These are phyloP conservation scores for Suricata suricatta DNA, from an alignment of 2,113 vertebrate genomes.

Conservation along the genomic window DNA sequence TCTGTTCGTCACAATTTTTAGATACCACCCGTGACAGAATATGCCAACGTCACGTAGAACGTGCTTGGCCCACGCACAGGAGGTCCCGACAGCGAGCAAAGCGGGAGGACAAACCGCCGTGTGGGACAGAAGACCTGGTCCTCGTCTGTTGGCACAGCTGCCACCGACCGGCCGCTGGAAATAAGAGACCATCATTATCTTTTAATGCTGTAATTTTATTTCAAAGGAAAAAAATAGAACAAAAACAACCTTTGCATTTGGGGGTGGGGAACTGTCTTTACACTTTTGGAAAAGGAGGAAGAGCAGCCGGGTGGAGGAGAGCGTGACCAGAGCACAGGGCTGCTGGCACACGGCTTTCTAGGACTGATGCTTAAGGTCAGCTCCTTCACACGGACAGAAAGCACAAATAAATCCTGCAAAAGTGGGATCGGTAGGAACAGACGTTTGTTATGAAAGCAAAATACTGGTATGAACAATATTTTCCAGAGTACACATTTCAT, in stretches of 20 bases:
- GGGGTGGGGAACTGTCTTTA: constrained; percentile 72
- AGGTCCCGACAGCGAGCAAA: constrained; percentile 55
- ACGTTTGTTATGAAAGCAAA: constrained; percentile 77
- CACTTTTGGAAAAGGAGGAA: constrained; percentile 71
- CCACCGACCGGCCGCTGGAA: constrained; percentile 73
- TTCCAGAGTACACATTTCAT: constrained; percentile 76
- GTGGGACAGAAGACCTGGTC: accelerated
- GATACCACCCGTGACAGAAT: constrained; percentile 68
- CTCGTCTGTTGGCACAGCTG: accelerated
- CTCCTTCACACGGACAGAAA: constrained; percentile 65
- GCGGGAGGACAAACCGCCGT: neutral
- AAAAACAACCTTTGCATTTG: constrained; percentile 65
- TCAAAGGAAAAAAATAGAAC: constrained; percentile 79
- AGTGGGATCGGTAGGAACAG: constrained; percentile 71
- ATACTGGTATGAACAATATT: constrained; percentile 69
- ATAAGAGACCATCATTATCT: constrained; percentile 65
- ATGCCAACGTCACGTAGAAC: constrained; percentile 56
- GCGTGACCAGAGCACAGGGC: constrained; percentile 67
- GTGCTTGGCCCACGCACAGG: constrained; percentile 55
- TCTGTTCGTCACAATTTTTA: constrained; percentile 60
- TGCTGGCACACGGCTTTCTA: constrained; percentile 63
- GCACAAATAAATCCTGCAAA: constrained; percentile 74
- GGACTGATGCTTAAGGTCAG: constrained; percentile 67
- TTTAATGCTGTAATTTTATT: constrained; percentile 85
- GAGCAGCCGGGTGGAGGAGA: constrained; percentile 71